phyloP scores from a whole-genome alignment of 2,113 vertebrate species.

The Clinocottus analis region DNA sequence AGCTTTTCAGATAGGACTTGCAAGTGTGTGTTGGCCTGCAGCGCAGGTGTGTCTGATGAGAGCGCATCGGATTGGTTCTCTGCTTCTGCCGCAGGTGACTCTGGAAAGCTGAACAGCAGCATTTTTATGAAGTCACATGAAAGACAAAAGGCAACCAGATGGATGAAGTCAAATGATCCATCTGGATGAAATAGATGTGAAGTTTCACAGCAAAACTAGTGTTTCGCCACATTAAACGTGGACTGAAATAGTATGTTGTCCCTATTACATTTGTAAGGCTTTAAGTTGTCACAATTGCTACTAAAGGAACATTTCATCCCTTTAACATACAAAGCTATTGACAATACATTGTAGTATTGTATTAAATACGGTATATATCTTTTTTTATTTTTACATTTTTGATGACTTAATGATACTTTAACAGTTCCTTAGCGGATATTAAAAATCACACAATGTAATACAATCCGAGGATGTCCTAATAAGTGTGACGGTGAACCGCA shows the following conservation, averaged over 20 bases:
- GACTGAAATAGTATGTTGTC: conserved; percentile 13
- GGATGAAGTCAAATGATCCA: conserved; percentile 49
- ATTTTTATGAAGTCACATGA: conserved; percentile 52
- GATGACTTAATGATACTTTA: neutral
- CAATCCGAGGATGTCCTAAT: neutral
- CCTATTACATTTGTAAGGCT: neutral
- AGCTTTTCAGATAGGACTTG: neutral
- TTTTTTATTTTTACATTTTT: neutral
- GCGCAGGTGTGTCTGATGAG: conserved; percentile 33
- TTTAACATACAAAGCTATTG: neutral
- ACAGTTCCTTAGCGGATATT: neutral
- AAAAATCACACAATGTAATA: neutral
- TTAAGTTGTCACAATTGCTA: neutral
- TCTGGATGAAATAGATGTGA: conserved; percentile 27
- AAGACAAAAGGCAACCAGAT: conserved; percentile 27
- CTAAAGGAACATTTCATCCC: neutral
- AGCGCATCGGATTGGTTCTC: conserved; percentile 24
- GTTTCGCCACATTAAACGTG: neutral
- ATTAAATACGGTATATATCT: neutral
- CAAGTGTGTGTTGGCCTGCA: neutral
- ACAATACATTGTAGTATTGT: neutral
- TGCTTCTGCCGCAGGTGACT: conserved; percentile 34
- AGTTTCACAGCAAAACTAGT: neutral
- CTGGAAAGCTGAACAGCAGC: conserved; percentile 26
- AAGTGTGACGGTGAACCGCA: neutral